Percentiles rank a stretch among this genome's conserved stretches.
phyloP scores from a whole-genome alignment of 2,888 invertebrate species.

The Temnothorax rugatulus region DNA sequence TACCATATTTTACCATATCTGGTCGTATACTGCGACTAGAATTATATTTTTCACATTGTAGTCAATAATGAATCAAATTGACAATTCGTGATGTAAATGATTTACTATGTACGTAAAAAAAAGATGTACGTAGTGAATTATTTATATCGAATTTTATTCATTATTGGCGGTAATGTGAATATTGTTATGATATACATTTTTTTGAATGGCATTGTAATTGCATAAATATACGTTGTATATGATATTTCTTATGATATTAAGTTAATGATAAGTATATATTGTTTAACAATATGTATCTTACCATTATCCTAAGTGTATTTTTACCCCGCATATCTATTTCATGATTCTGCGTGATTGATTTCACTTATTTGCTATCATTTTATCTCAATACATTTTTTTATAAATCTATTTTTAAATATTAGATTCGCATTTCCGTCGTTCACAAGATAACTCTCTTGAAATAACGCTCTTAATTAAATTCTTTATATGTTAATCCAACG shows the following conservation, averaged over 20 bases:
- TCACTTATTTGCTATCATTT: slow-evolving; percentile 1
- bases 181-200: slow-evolving; percentile 42
- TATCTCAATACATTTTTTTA: slow-evolving; percentile 11
- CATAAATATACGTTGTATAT: slow-evolving; percentile 38
- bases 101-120: slow-evolving; percentile 8
- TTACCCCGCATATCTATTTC: slow-evolving; percentile 1
- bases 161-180: neutral
- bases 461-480: neutral
- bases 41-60: slow-evolving; percentile 30
- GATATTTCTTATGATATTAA: slow-evolving; percentile 39
- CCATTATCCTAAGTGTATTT: slow-evolving; percentile 7
- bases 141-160: slow-evolving; percentile 9
- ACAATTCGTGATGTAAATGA: slow-evolving; percentile 14
- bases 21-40: neutral
- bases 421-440: neutral
- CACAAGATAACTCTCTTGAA: neutral
- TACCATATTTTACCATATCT: slow-evolving; percentile 15
- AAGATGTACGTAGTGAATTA: neutral
- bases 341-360: neutral
- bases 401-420: neutral
- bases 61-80: neutral
- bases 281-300: slow-evolving; percentile 35
- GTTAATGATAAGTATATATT: slow-evolving; percentile 38
- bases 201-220: slow-evolving; percentile 49
- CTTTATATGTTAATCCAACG: neutral